These are phyloP conservation scores for Danionella cerebrum DNA, from an alignment of 2,113 vertebrate species.

Conservation along the genomic window DNA sequence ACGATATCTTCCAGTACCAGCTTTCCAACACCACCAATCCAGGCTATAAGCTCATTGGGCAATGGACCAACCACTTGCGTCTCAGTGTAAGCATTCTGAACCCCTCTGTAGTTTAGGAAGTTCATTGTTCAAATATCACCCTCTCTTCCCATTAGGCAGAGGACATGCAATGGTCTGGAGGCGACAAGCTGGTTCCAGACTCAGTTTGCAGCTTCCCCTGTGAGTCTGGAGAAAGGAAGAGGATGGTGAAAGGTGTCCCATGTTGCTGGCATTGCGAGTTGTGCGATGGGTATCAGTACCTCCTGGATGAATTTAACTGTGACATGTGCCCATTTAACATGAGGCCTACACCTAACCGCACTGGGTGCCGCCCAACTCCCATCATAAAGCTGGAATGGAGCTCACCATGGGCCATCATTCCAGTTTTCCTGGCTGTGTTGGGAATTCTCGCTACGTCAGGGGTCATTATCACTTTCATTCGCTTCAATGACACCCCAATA, in stretches of 20 bases:
- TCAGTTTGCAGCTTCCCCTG: constrained; percentile 83
- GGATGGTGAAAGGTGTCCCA: constrained; percentile 75
- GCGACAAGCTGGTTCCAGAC: constrained; percentile 56
- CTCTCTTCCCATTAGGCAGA: constrained; percentile 57
- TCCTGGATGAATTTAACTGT: constrained; percentile 68
- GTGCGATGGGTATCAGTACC: constrained; percentile 74
- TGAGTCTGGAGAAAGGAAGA: constrained; percentile 67
- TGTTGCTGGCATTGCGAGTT: constrained; percentile 80
- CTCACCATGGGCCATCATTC: constrained; percentile 72
- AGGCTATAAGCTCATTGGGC: constrained; percentile 73
- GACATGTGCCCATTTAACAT: constrained; percentile 70
- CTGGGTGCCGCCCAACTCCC: constrained; percentile 67
- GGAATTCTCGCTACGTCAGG: constrained; percentile 70
- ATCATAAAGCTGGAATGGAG: constrained; percentile 75
- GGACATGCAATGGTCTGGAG: constrained; percentile 77
- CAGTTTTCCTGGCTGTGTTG: constrained; percentile 68
- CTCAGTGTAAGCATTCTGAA: constrained; percentile 67
- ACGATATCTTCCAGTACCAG: constrained; percentile 92
- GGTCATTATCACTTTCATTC: constrained; percentile 64
- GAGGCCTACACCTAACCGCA: constrained; percentile 67
- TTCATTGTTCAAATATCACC: background rate
- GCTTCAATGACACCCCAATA: constrained; percentile 75
- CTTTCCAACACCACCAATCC: constrained; percentile 67
- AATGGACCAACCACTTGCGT: constrained; percentile 77
- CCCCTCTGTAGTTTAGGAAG: background rate